Conservation (phyloP, 2,113 vertebrate species). For the Dolichallabes microphthalmus region DNA sequence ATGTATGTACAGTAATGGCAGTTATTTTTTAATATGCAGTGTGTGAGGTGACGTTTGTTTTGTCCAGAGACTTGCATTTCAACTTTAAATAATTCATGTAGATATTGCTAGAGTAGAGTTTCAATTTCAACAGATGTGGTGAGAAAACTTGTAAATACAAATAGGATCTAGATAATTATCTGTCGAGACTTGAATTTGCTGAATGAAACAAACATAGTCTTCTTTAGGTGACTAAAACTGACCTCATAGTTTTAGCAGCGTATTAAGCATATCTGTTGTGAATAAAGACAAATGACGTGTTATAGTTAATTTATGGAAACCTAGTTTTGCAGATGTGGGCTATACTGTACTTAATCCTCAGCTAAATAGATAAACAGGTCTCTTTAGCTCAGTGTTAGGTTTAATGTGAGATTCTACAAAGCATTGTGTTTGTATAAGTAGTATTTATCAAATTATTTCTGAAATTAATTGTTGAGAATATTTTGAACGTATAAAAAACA, state of each 20-base stretch:
- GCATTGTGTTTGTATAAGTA: background rate
- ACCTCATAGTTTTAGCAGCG: conserved; percentile 21
- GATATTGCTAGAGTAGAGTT: conserved; percentile 8
- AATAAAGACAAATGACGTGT: background rate
- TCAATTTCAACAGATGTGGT: conserved; percentile 27
- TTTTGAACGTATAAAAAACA: background rate
- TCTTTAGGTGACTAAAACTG: conserved; percentile 11
- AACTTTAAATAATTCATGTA: conserved; percentile 15
- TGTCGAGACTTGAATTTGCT: conserved; percentile 18
- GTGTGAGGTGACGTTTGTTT: conserved; percentile 40
- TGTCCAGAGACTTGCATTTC: conserved; percentile 32
- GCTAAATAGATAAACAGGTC: background rate
- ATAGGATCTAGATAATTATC: background rate
- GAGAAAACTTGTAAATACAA: conserved; percentile 31
- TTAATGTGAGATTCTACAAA: background rate
- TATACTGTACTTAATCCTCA: conserved; percentile 3
- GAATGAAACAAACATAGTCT: background rate
- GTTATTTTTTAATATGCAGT: conserved; percentile 32
- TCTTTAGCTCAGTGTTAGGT: conserved; percentile 22
- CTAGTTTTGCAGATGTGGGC: background rate
- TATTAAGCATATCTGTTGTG: conserved; percentile 12
- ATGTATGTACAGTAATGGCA: background rate
- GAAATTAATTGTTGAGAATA: background rate
- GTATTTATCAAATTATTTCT: background rate
- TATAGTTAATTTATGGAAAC: background rate